Evolutionary conservation across 2,888 invertebrate species (phyloP).

Genomic region (Oscheius onirici): DNA sequence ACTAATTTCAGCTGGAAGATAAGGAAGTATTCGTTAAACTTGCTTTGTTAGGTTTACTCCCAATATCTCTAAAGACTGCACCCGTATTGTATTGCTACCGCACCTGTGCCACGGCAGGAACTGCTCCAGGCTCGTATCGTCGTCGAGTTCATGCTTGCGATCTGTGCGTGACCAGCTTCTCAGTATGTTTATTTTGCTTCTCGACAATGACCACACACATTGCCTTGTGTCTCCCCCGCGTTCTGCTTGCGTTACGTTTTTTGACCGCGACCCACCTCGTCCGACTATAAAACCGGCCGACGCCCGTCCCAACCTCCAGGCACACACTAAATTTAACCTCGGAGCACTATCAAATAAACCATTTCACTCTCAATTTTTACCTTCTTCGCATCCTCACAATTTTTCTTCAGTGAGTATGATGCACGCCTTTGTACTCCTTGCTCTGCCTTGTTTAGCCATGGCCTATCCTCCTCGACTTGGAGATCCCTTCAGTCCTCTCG

Average conservation of each 20-base stretch:
- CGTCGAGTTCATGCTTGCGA: slow-evolving; percentile 14
- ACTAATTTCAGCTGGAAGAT: no score
- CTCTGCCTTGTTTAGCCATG: slow-evolving; percentile 36
- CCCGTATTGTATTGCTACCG: background rate
- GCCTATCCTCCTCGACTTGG: slow-evolving; percentile 51
- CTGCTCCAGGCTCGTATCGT: slow-evolving; percentile 25
- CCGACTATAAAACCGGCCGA: slow-evolving; percentile 29
- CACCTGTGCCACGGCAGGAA: background rate
- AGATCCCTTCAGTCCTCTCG: slow-evolving; percentile 67
- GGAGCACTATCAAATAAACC: background rate
- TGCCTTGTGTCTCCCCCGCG: slow-evolving; percentile 27
- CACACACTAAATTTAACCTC: slow-evolving; percentile 29
- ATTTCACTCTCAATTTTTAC: slow-evolving; percentile 8
- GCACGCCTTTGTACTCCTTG: slow-evolving; percentile 28
- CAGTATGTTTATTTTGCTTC: slow-evolving; percentile 33
- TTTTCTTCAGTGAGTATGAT: slow-evolving; percentile 16
- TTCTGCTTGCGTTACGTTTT: slow-evolving; percentile 34
- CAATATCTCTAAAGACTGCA: no score
- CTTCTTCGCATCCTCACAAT: background rate
- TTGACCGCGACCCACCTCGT: slow-evolving; percentile 22
- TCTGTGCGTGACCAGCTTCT: slow-evolving; percentile 36
- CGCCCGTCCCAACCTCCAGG: slow-evolving; percentile 2
- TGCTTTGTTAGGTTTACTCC: no score
- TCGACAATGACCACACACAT: slow-evolving; percentile 37
- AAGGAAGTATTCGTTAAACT: no score